A percentile compares a stretch with the other conserved stretches of the same genome.
phyloP scores from a whole-genome alignment of 2,797 vertebrate species.

The Vultur gryphus region DNA sequence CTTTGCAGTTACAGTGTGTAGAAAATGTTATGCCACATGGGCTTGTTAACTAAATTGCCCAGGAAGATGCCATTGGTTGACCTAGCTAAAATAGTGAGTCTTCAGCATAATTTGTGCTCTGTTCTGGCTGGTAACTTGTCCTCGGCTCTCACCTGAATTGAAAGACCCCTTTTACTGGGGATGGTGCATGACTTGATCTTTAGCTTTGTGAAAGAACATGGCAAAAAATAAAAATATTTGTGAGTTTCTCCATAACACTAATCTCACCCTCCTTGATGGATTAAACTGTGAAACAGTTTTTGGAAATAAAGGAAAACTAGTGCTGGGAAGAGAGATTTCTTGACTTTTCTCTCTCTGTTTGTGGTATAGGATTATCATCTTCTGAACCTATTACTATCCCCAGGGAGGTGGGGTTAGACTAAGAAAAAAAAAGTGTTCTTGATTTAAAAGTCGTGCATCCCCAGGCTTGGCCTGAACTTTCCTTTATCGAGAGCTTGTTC shows the following conservation, averaged over 20 bases:
- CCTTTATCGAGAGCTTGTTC: slow-evolving; percentile 56
- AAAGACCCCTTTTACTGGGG: neutral
- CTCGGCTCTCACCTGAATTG: neutral
- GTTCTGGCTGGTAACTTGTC: neutral
- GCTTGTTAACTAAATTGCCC: neutral
- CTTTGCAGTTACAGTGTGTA: neutral
- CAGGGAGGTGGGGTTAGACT: neutral
- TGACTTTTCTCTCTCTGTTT: neutral
- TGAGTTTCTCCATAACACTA: neutral
- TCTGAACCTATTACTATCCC: slow-evolving; percentile 20
- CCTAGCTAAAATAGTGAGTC: neutral
- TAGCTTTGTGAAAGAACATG: neutral
- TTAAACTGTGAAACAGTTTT: neutral
- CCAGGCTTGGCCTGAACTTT: slow-evolving; percentile 70
- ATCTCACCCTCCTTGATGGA: neutral
- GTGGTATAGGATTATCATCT: neutral
- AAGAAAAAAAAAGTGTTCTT: neutral
- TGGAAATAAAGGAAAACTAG: neutral
- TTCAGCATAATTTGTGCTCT: neutral
- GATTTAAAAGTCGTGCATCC: slow-evolving; percentile 64
- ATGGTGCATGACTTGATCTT: neutral
- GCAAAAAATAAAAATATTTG: neutral
- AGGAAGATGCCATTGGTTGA: neutral
- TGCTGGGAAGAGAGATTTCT: neutral
- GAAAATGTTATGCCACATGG: neutral